These are phyloP conservation scores for Cataglyphis cursor DNA, from an alignment of 2,888 invertebrate species.

Conservation along the genomic window DNA sequence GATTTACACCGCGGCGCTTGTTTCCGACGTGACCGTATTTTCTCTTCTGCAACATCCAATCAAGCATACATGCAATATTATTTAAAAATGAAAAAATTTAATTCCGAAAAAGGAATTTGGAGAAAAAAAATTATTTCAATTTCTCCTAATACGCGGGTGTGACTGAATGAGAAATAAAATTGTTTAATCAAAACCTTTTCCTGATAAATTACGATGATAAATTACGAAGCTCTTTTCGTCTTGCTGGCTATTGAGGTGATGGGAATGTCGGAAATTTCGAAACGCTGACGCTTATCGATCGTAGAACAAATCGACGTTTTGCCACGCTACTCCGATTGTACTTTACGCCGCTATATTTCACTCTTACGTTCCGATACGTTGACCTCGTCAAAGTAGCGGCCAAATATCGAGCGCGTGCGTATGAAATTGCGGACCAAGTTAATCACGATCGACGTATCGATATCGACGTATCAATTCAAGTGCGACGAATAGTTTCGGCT, in stretches of 20 bases:
- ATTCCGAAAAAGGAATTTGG: neutral
- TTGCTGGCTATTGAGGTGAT: neutral
- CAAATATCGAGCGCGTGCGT: neutral
- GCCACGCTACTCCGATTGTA: neutral
- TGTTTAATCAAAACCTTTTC: neutral
- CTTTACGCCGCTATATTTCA: conserved; percentile 5
- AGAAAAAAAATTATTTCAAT: neutral
- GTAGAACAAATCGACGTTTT: conserved; percentile 3
- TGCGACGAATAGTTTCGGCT: neutral
- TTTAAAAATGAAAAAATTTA: neutral
- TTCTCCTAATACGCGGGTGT: neutral
- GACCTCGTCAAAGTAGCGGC: neutral
- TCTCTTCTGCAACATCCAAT: neutral
- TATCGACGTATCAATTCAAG: neutral
- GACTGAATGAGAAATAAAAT: neutral
- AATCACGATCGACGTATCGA: neutral
- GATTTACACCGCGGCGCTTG: neutral
- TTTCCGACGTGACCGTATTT: neutral
- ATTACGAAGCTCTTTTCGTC: neutral
- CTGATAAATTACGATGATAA: neutral
- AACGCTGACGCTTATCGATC: neutral
- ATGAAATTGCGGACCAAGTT: neutral
- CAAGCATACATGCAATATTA: neutral
- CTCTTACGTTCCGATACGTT: neutral
- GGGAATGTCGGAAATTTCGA: neutral